Conservation (phyloP, 2,888 invertebrate species). For the Cremastobaeus sp. region DNA sequence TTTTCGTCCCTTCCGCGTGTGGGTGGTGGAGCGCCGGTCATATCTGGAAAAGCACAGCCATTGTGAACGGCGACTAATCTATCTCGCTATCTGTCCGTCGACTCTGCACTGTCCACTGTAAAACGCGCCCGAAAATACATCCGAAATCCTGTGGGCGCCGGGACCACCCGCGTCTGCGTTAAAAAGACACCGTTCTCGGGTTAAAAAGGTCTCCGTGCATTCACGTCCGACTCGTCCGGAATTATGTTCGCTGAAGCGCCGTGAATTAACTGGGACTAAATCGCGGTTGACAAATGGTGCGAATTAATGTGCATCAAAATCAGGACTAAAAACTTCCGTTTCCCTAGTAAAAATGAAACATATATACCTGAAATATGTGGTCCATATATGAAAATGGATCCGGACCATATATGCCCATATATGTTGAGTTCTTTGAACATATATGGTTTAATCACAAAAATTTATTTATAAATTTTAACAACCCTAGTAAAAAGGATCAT, state of each 20-base stretch:
- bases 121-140: slow-evolving; percentile 41
- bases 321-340: too few relatives aligned
- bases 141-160: slow-evolving; percentile 29
- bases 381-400: too few relatives aligned
- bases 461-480: too few relatives aligned
- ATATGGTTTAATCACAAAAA: too few relatives aligned
- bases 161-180: slow-evolving; percentile 47
- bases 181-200: slow-evolving; percentile 29
- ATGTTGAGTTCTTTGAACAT: too few relatives aligned
- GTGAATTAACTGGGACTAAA: not conserved
- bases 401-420: too few relatives aligned
- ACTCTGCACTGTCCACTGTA: slow-evolving; percentile 31
- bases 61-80: slow-evolving; percentile 53
- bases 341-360: too few relatives aligned
- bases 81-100: slow-evolving; percentile 44
- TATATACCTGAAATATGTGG: too few relatives aligned
- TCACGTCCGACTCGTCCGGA: not conserved
- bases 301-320: slow-evolving; percentile 27
- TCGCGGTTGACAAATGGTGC: not conserved
- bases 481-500: too few relatives aligned
- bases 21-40: slow-evolving; percentile 28
- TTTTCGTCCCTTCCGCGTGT: slow-evolving; percentile 40
- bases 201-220: slow-evolving; percentile 19
- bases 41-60: slow-evolving; percentile 52
- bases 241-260: not conserved